Conservation (phyloP, 2,888 invertebrate genomes). For the Antheraea assamensis region DNA sequence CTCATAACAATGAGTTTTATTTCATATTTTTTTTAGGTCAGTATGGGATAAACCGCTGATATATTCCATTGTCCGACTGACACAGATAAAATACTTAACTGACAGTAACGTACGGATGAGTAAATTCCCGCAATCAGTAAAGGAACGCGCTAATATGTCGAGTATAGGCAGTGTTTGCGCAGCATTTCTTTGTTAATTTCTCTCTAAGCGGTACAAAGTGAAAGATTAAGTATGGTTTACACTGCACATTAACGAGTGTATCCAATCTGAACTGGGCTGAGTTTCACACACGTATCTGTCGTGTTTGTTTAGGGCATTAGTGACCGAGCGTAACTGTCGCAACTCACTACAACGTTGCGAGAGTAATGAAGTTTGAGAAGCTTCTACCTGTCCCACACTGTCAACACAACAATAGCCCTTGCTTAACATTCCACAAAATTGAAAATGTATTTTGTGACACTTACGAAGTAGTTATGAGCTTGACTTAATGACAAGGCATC, state of each 20-base stretch:
- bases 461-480: conserved; percentile 11
- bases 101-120: conserved; percentile 36
- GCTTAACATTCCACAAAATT: conserved; percentile 18
- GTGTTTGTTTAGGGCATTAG: conserved; percentile 67
- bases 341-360: conserved; percentile 39
- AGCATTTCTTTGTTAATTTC: conserved; percentile 71
- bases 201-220: conserved; percentile 73
- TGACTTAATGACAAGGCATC: conserved; percentile 9
- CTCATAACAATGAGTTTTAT: background rate
- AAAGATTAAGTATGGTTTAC: conserved; percentile 74
- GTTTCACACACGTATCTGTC: conserved; percentile 69
- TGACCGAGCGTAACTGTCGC: conserved; percentile 64
- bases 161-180: conserved; percentile 58
- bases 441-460: conserved; percentile 4
- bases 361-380: conserved; percentile 30
- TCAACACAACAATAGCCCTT: conserved; percentile 12
- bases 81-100: conserved; percentile 35
- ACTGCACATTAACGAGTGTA: conserved; percentile 61
- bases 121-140: conserved; percentile 53
- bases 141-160: conserved; percentile 55
- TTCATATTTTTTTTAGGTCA: background rate
- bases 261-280: conserved; percentile 66
- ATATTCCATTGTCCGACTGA: conserved; percentile 55
- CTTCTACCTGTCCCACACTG: conserved; percentile 7
- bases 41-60: background rate